Evolutionary conservation across 2,797 vertebrate species (phyloP), one percentile per base, ranked within the genome.

Genomic region (Rallus crepitans): DNA sequence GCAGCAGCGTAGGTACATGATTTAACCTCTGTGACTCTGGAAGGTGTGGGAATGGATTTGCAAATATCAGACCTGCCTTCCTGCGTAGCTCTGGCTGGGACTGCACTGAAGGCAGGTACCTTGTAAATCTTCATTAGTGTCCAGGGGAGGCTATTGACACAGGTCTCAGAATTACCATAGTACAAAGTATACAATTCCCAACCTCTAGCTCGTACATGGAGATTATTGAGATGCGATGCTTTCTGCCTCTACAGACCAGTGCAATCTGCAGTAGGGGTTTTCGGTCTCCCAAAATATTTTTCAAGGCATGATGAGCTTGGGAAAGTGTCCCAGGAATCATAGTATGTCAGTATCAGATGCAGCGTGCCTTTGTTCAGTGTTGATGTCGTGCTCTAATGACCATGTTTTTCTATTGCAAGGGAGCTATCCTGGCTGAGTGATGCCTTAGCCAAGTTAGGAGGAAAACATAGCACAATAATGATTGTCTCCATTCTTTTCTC

Each of bases 301-400:
- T 31, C 27, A 76, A 8, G 48, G 20, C 2, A 1, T 8, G 52
- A 8, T 23, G 30, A 77, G 12, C 47, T n/a, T 50, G 20, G 42
- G 42, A 25, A 53, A 18, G 45, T 8, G 40, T 20, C 19, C 37
- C 11, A 25, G 45, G 84, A 60, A 16, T 12, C 5, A 3, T 15
- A 33, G 25, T 15, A 3, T 30, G 27, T 11, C 48, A 23, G 13
- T 20, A 56, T 20, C 27, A 39, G 27, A 69, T 55, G 1, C 33
- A 65, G 39, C 19, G 7, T 68, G 35, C 17, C 53, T 16, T 52
- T 28, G 3, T 27, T 65, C 33, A 15, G 31, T 15, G 69, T 65
- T 8, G 35, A 16, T 61, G 25, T 37, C 2, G 0, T 37, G 52
- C 17, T 12, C 0, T 14, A n/a, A 21, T 0, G 3, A 30, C n/a